Evolutionary conservation across 2,113 vertebrate genomes (phyloP).

Genomic region (Scomber colias): DNA sequence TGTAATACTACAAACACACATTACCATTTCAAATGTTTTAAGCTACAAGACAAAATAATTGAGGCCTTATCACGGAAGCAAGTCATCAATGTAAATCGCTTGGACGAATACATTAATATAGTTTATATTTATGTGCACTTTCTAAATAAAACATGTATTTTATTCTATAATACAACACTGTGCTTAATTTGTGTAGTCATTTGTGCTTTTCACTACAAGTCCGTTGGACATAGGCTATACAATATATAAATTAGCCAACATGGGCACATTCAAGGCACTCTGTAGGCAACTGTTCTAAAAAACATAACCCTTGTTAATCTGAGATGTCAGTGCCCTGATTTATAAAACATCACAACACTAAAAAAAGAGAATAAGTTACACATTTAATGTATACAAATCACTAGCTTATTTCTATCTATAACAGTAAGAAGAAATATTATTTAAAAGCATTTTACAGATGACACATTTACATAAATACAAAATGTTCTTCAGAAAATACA

Average conservation of each 20-base stretch:
- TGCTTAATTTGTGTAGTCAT: conserved; percentile 15
- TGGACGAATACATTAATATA: conserved; percentile 32
- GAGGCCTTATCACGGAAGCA: conserved; percentile 27
- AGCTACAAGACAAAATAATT: background rate
- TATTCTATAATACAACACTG: conserved; percentile 23
- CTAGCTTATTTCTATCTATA: conserved; percentile 13
- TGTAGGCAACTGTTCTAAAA: conserved; percentile 11
- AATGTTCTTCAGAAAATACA: background rate
- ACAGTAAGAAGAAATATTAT: conserved; percentile 14
- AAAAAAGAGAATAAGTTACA: background rate
- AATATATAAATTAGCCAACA: conserved; percentile 12
- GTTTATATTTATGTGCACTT: conserved; percentile 7
- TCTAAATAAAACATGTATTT: conserved; percentile 22
- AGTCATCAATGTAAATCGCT: conserved; percentile 42
- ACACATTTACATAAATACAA: background rate
- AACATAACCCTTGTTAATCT: conserved; percentile 24
- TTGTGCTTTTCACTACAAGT: conserved; percentile 12
- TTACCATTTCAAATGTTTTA: conserved; percentile 8
- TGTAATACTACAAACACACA: background rate
- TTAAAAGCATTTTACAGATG: background rate
- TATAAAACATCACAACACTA: conserved; percentile 13
- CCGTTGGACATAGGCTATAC: background rate
- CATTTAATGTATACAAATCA: background rate
- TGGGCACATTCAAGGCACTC: conserved; percentile 37
- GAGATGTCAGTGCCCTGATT: background rate